phyloP scores from a whole-genome alignment of 2,797 vertebrate genomes.

The Rousettus madagascariensis region DNA sequence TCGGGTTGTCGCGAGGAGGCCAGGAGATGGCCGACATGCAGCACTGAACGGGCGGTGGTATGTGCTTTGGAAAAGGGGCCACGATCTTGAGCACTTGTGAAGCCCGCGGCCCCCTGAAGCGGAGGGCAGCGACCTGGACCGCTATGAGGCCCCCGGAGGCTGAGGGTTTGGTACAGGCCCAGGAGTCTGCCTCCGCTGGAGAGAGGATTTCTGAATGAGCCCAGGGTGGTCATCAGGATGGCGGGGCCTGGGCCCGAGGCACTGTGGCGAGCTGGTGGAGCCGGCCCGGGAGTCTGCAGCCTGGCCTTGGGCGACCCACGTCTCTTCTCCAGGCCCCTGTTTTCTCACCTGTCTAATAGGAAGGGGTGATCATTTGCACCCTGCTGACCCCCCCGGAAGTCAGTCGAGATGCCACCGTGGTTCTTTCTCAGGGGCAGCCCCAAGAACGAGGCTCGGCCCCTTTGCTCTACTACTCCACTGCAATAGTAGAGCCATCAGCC shows the following conservation, averaged over 20 bases:
- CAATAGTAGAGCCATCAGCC: neutral
- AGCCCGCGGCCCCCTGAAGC: neutral
- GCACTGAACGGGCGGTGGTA: neutral
- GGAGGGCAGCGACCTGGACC: neutral
- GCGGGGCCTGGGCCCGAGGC: fast-evolving
- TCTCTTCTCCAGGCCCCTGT: no score
- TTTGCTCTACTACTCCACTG: no score
- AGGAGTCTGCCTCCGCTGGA: neutral
- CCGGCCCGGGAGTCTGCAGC: neutral
- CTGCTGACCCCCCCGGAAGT: neutral
- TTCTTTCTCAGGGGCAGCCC: neutral
- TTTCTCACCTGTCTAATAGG: neutral
- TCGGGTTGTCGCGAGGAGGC: neutral
- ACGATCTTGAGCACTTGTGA: neutral
- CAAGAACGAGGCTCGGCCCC: neutral
- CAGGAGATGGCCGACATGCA: fast-evolving
- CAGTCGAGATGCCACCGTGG: fast-evolving
- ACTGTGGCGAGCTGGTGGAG: fast-evolving
- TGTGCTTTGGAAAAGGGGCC: neutral
- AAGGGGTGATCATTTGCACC: neutral
- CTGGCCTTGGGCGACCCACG: neutral
- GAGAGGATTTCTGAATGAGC: neutral
- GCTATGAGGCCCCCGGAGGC: neutral
- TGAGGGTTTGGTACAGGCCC: neutral
- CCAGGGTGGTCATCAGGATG: neutral